Percentiles rank a stretch among this genome's conserved stretches.
phyloP scores from a whole-genome alignment of 1,140 invertebrate species.

The Argopecten irradians region DNA sequence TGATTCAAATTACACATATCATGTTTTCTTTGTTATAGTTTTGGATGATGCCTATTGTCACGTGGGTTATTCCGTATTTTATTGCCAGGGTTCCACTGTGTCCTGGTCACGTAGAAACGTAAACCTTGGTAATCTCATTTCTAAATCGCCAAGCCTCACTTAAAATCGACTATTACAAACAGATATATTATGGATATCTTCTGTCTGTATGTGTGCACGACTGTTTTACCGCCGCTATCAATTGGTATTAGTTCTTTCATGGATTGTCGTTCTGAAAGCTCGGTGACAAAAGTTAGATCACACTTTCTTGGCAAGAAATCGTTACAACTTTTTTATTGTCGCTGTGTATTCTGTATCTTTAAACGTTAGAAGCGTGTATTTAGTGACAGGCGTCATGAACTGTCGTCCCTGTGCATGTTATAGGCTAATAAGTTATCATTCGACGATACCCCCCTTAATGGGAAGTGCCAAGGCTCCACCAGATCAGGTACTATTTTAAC shows the following conservation, averaged over 20 bases:
- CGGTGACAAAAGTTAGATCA: not conserved
- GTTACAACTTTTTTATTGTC: not conserved
- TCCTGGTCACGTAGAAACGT: not conserved
- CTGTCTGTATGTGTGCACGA: not conserved
- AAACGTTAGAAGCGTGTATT: not conserved
- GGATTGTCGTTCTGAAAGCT: not conserved
- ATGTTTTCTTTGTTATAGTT: not conserved
- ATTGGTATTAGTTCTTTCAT: not conserved
- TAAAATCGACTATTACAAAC: constrained; percentile 3
- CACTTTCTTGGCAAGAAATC: not conserved
- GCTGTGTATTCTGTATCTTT: not conserved
- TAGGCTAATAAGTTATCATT: not conserved
- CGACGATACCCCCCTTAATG: not conserved
- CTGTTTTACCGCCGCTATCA: not conserved
- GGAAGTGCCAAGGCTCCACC: not conserved
- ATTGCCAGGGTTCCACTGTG: not conserved
- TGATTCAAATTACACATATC: constrained; percentile 10
- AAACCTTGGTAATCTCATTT: not conserved
- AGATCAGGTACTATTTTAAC: not conserved
- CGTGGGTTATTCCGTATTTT: not conserved
- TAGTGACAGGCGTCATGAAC: not conserved
- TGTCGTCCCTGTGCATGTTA: not conserved
- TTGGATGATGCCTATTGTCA: not conserved
- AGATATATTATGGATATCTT: not conserved
- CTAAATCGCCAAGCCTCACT: not conserved